Base-by-base conservation (phyloP, 53 echinoderm and acorn worm genomes). In the Luidia sarsii region DNA sequence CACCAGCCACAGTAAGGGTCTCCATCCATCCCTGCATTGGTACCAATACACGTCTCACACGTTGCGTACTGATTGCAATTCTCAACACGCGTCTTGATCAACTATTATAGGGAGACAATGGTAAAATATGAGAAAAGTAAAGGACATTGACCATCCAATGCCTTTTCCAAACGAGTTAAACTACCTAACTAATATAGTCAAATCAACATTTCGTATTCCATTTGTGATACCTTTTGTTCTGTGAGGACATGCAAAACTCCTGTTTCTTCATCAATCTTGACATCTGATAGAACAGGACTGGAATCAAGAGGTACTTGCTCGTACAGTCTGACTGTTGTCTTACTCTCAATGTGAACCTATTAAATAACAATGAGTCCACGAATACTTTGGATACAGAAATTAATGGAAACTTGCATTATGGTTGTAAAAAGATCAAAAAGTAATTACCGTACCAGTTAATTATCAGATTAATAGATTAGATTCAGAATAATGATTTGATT, bases 1-100 rank as follows among this genome's bases (percentile, higher is more conserved):
- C 95, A 95, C 91, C 95, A 95, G 71, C 95, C 95, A 91, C 95
- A 95, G 89, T 91, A 92, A 22, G 95, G 95, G 67, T 95, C 92
- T 45, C 94, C 94, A 80, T 91, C 88, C 48, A 33, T 31, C 23
- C 64, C 79, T 52, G 86, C 94, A 63, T 88, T 68, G 2, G 77
- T 37, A 33, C 87, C 87, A 35, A 95, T 92, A 68, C 92, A 92
- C 36, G 87, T 82, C 15, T 92, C 92, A 82, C 95, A 92, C n/a
- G 85, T 90, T 5, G 87, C 83, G 39, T 90, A 92, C 57, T 85
- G 90, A 82, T 75, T 56, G 56, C 92, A 95, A 57, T 87, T 82
- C 20, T 67, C 77, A 34, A 87, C 87, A 35, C 80, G 85, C 80
- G 89, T 73, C 79, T 74, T 90, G 2, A 89, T 32, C 50, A 89